A percentile compares a stretch with the other conserved stretches of the same genome.
Evolutionary conservation across 2,797 vertebrate genomes (phyloP).

Genomic region (Sylvilagus floridanus): DNA sequence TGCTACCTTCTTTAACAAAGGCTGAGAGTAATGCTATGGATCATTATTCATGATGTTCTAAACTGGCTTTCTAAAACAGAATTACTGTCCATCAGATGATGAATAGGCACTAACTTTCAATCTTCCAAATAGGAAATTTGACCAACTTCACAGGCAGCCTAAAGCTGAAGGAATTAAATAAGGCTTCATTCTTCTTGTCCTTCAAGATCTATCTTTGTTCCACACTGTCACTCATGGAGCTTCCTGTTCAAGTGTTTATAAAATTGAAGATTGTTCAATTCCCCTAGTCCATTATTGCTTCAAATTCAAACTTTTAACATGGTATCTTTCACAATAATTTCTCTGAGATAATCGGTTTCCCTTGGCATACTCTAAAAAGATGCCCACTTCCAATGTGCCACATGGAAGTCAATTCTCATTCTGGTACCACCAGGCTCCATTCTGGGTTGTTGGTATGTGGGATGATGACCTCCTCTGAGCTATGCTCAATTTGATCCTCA

Average conservation of each 20-base stretch:
- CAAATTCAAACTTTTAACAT: constrained; percentile 5
- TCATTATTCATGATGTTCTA: constrained; percentile 32
- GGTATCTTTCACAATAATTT: constrained; percentile 22
- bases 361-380: neutral
- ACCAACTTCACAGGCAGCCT: neutral
- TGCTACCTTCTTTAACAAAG: constrained; percentile 52
- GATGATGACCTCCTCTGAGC: too few relatives aligned
- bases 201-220: constrained; percentile 18
- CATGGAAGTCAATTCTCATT: neutral
- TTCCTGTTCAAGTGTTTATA: neutral
- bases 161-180: neutral
- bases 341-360: neutral
- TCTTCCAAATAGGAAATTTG: constrained; percentile 20
- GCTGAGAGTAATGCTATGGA: neutral
- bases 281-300: neutral
- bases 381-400: neutral
- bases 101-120: neutral
- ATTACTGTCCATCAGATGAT: constrained; percentile 3
- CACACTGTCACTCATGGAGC: neutral
- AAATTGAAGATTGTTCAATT: constrained; percentile 5
- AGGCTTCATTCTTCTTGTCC: neutral
- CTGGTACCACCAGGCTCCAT: neutral
- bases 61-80: constrained; percentile 33
- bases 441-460: neutral
- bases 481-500: neutral